phyloP scores from a whole-genome alignment of 2,113 vertebrate species.

The Erythrolamprus reginae region DNA sequence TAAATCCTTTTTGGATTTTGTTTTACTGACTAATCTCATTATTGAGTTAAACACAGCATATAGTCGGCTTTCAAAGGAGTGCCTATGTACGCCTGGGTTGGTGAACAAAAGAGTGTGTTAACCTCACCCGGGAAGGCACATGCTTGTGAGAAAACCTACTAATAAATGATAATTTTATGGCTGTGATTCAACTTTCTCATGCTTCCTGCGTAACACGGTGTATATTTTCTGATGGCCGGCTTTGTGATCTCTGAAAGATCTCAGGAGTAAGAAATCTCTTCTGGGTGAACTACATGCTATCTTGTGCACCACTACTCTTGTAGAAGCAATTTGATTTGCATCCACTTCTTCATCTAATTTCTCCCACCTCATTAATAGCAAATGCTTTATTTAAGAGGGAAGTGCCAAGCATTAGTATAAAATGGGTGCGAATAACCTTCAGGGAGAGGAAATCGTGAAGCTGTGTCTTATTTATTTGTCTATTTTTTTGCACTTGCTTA shows the following conservation, averaged over 20 bases:
- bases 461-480: not conserved
- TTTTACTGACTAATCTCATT: slow-evolving; percentile 27
- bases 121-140: not conserved
- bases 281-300: not conserved
- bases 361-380: not conserved
- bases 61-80: not conserved
- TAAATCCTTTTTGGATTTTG: not conserved
- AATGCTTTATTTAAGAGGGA: not conserved
- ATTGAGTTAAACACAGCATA: not conserved
- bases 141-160: not conserved
- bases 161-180: slow-evolving; percentile 11
- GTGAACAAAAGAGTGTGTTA: not conserved
- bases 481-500: not conserved
- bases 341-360: not conserved
- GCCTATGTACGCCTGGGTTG: not conserved
- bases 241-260: not conserved
- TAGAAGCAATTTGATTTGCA: not conserved
- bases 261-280: not conserved
- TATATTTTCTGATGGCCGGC: not conserved
- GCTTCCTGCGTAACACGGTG: not conserved
- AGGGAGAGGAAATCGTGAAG: not conserved
- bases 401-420: not conserved
- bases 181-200: slow-evolving; percentile 14
- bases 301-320: not conserved
- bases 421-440: not conserved